Base-by-base conservation (phyloP, 2,113 vertebrate genomes). In the Rynchops niger region DNA sequence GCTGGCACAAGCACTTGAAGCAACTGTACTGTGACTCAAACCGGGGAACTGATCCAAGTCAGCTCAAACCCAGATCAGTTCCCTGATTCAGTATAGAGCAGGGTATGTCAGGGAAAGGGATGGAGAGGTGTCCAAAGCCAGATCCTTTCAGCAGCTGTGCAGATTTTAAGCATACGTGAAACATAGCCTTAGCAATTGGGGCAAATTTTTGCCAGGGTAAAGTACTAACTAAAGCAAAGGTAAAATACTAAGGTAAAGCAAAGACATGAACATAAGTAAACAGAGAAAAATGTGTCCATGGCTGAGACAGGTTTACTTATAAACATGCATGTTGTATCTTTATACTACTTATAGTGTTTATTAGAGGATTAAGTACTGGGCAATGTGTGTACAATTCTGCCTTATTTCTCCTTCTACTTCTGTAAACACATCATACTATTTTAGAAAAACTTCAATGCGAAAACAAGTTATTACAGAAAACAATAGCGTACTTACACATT, bases 401-500 rank as follows among this genome's bases (percentile, higher is more conserved):
- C 66, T 42, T 43, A 26, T 17, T 76, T 79, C 34, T n/a, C 34
- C 56, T 86, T 78, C 81, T 49, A 65, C 61, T 78, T 36, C 88
- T 82, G 78, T 36, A 81, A 76, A 80, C 45, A 80, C 38, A 50
- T 12, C 29, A 40, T 1, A 21, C 5, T 9, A 22, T 66, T 95
- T 70, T 53, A 89, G 74, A 93, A 56, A 67, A 82, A 94, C 11
- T 29, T 62, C 58, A 81, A 9, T 17, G 83, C 50, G 45, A 62
- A 92, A 92, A 42, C 58, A 65, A 95, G 66, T 20, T 40, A 55
- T 34, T 29, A 73, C 23, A 76, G 72, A 95, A 70, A 22, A 16
- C 2, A 65, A 8, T 5, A 11, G 45, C 8, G 30, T 95, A 99
- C 99, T 98, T 98, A 99, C 99, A 99, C 99, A 38, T 99, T 99